phyloP scores from a whole-genome alignment of 2,888 invertebrate genomes.

The Phoenoteleia sp. region DNA sequence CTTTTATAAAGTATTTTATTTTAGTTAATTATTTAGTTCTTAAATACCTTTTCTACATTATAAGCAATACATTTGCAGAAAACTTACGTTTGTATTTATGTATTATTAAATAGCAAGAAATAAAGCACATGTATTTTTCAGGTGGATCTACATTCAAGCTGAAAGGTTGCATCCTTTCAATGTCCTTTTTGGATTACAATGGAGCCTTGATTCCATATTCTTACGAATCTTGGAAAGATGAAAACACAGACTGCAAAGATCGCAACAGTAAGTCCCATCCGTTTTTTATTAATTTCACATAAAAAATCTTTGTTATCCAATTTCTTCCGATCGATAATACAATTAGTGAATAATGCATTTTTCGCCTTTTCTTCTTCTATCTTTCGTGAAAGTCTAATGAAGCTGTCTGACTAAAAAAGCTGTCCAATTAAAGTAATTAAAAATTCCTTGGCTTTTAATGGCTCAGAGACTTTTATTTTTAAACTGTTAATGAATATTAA shows the following conservation, averaged over 20 bases:
- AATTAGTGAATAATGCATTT: constrained; percentile 17
- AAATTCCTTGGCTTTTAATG: constrained; percentile 39
- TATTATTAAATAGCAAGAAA: no score
- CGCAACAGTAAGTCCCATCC: constrained; percentile 81
- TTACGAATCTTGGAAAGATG: constrained; percentile 97
- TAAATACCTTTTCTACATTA: neutral
- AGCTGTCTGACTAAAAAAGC: constrained; percentile 31
- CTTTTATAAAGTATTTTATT: neutral
- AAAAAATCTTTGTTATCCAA: constrained; percentile 32
- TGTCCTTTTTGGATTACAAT: constrained; percentile 98
- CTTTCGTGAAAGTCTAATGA: constrained; percentile 23
- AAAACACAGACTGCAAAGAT: constrained; percentile 89
- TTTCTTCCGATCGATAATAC: constrained; percentile 19
- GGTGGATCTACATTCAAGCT: constrained; percentile 99
- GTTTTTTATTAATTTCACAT: no score
- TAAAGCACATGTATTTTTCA: constrained; percentile 81
- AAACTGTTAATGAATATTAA: constrained; percentile 23
- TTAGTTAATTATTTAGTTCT: neutral
- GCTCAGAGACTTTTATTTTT: constrained; percentile 5
- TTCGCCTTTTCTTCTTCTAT: neutral
- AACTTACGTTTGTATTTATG: no score
- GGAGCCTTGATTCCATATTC: constrained; percentile 97
- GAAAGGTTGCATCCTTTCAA: constrained; percentile 97
- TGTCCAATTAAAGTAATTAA: constrained; percentile 46
- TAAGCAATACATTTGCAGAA: no score